Percentiles rank a stretch among this genome's conserved stretches.
These are phyloP conservation scores for Indicator maculatus DNA, from an alignment of 2,113 vertebrate species.

Conservation along the genomic window DNA sequence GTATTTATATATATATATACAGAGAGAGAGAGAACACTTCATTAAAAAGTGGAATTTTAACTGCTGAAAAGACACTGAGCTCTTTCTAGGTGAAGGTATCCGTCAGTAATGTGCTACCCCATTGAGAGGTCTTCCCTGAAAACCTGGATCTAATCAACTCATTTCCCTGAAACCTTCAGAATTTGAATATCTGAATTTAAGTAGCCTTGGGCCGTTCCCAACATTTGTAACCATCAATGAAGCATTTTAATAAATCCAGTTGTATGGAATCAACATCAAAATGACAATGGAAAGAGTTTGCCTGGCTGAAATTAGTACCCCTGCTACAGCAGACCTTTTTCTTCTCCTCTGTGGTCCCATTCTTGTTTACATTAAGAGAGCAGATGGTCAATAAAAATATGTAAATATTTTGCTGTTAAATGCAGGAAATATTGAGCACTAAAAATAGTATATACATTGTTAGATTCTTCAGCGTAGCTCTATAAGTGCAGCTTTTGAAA, in stretches of 20 bases:
- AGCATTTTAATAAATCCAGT: background rate
- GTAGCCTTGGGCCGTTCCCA: background rate
- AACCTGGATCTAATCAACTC: background rate
- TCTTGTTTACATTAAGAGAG: background rate
- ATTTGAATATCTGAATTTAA: background rate
- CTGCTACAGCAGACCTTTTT: background rate
- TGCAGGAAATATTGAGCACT: background rate
- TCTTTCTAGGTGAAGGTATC: background rate
- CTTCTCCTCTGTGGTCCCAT: background rate
- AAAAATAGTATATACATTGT: background rate
- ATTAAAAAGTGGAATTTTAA: background rate
- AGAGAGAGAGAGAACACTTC: no score
- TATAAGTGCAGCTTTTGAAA: background rate
- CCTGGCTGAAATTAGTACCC: background rate
- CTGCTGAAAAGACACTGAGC: background rate
- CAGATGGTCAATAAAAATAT: background rate
- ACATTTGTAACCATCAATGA: fast-evolving
- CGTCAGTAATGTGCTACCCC: background rate
- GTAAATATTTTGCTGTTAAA: background rate
- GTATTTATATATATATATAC: no score
- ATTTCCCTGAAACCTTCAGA: background rate
- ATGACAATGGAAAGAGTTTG: background rate
- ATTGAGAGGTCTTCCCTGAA: background rate
- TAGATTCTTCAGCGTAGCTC: background rate
- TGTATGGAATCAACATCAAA: background rate